Percentiles rank a stretch among this genome's conserved stretches.
phyloP scores from a whole-genome alignment of 2,888 invertebrate genomes.

The Coecobrya sp. region DNA sequence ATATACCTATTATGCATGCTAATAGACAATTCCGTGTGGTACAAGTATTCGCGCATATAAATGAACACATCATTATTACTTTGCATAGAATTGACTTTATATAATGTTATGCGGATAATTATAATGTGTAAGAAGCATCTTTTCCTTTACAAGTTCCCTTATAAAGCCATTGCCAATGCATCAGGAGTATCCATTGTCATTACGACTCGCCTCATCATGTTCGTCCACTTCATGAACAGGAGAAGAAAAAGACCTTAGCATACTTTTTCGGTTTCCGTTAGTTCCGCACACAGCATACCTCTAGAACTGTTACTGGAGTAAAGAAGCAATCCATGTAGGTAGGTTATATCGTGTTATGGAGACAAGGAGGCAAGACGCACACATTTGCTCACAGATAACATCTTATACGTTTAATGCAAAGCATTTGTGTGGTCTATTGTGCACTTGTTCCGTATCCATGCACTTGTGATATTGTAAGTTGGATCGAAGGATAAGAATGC shows the following conservation, averaged over 20 bases:
- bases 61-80: neutral
- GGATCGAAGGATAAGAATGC: neutral
- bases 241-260: constrained; percentile 40
- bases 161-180: neutral
- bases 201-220: neutral
- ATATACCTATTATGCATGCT: too few relatives aligned
- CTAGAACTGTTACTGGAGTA: neutral
- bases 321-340: neutral
- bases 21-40: neutral
- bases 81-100: neutral
- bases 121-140: neutral
- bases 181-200: neutral
- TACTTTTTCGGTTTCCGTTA: constrained; percentile 69
- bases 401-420: neutral
- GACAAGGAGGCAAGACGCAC: neutral
- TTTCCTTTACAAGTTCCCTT: neutral
- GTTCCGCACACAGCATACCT: neutral
- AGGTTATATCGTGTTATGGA: neutral
- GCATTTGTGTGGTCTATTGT: neutral
- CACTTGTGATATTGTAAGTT: constrained; percentile 4
- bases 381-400: constrained; percentile 19
- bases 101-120: neutral
- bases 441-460: neutral
- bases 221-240: neutral
- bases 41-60: neutral